Conservation (phyloP, 1,140 invertebrate genomes). For the Cyclargus thomasi region DNA sequence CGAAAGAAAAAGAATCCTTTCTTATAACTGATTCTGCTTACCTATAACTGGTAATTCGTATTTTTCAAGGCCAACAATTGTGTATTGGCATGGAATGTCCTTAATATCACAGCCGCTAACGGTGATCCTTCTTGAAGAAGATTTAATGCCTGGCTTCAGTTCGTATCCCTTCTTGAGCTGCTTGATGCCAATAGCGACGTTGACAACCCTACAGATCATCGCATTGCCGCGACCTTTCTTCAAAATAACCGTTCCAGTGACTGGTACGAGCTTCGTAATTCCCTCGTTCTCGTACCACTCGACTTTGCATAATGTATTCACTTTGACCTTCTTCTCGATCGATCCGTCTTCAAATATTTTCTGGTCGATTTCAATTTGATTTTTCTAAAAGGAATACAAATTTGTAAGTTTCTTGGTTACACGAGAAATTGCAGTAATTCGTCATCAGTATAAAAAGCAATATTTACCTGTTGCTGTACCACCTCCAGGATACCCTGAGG, state of each 20-base stretch:
- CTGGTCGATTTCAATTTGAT: slow-evolving; percentile 68
- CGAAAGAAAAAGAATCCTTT: too few relatives aligned
- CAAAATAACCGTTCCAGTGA: slow-evolving; percentile 76
- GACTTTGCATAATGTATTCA: slow-evolving; percentile 79
- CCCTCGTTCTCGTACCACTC: slow-evolving; percentile 80
- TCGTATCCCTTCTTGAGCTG: slow-evolving; percentile 77
- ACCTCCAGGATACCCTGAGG: slow-evolving; percentile 79
- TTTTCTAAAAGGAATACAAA: slow-evolving; percentile 52
- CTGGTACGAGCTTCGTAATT: slow-evolving; percentile 75
- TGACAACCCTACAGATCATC: slow-evolving; percentile 73
- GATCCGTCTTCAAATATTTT: slow-evolving; percentile 63
- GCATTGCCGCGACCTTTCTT: slow-evolving; percentile 73
- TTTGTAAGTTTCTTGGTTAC: slow-evolving; percentile 7
- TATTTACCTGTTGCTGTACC: slow-evolving; percentile 76
- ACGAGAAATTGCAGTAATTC: slow-evolving; percentile 2
- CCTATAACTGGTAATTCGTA: slow-evolving; percentile 86
- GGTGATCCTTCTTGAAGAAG: slow-evolving; percentile 76
- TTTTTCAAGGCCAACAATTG: slow-evolving; percentile 79
- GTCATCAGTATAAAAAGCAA: neutral
- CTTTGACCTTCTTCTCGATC: slow-evolving; percentile 80
- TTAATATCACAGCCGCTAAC: slow-evolving; percentile 77
- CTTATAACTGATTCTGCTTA: slow-evolving; percentile 68
- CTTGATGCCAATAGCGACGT: slow-evolving; percentile 76
- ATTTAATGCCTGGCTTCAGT: slow-evolving; percentile 78
- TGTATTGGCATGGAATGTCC: slow-evolving; percentile 82